phyloP scores from a whole-genome alignment of 2,113 vertebrate genomes.

The Hippocampus comes region DNA sequence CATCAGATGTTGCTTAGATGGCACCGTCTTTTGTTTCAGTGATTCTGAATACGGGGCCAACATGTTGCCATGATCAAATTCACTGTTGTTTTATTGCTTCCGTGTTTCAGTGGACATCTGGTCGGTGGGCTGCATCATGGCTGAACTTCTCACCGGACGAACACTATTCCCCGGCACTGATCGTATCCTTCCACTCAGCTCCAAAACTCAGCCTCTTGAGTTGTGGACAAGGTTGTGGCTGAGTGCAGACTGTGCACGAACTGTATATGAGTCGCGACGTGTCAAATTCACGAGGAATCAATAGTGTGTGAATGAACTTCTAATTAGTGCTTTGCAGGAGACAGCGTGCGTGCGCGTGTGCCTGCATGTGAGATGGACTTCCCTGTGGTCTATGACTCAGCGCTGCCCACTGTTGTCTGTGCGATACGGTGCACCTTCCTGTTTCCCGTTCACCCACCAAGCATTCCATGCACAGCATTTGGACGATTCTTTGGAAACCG shows the following conservation, averaged over 20 bases:
- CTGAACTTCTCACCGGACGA: slow-evolving; percentile 94
- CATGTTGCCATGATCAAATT: neutral
- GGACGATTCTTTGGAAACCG: no score
- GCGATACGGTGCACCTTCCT: slow-evolving; percentile 36
- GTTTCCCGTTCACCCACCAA: slow-evolving; percentile 36
- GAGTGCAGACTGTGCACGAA: neutral
- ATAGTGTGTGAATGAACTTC: neutral
- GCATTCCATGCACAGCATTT: slow-evolving; percentile 19
- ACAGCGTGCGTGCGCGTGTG: slow-evolving; percentile 2
- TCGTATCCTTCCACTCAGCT: slow-evolving; percentile 86
- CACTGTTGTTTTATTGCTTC: slow-evolving; percentile 9
- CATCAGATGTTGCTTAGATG: no score
- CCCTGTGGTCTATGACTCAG: slow-evolving; percentile 49
- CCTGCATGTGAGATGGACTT: slow-evolving; percentile 2
- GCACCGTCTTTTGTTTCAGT: no score
- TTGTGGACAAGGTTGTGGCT: slow-evolving; percentile 4
- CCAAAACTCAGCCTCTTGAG: neutral
- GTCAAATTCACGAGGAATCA: neutral
- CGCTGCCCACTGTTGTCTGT: slow-evolving; percentile 42
- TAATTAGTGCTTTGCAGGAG: neutral
- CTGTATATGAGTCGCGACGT: neutral
- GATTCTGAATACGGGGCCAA: neutral
- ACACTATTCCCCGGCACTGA: slow-evolving; percentile 96
- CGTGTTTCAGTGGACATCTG: slow-evolving; percentile 91
- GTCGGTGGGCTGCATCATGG: slow-evolving; percentile 99